phyloP scores from a whole-genome alignment of 2,888 invertebrate species.

The Lamproptera curius region DNA sequence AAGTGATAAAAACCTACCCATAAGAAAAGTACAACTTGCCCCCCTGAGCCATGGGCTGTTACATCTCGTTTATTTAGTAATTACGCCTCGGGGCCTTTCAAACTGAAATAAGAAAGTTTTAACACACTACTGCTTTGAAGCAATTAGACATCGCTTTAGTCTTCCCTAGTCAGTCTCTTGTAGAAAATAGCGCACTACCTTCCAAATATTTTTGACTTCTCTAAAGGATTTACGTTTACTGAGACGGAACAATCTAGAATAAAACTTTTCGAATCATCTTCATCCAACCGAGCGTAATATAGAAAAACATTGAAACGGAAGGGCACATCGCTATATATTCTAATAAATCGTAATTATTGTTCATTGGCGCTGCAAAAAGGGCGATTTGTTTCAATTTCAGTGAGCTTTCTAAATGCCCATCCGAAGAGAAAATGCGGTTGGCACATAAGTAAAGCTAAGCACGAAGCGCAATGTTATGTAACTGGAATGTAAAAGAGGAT shows the following conservation, averaged over 20 bases:
- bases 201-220: not conserved
- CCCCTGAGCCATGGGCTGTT: no score
- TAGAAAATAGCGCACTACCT: not conserved
- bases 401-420: constrained; percentile 1
- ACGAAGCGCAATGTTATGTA: not conserved
- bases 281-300: not conserved
- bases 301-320: not conserved
- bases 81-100: no score
- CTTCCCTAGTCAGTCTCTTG: not conserved
- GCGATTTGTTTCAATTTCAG: constrained; percentile 6
- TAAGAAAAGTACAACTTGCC: no score
- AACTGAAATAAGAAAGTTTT: no score
- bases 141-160: not conserved
- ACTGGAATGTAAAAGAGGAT: no score
- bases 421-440: not conserved
- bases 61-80: no score
- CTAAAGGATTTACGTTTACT: not conserved
- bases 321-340: not conserved
- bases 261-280: not conserved
- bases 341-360: constrained; percentile 4
- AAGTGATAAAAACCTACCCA: no score
- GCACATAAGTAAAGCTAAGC: not conserved
- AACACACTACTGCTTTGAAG: not conserved
- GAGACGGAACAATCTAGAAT: not conserved
- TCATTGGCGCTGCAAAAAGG: not conserved